Percentiles rank a stretch among this genome's conserved stretches.
phyloP scores from a whole-genome alignment of 2,113 vertebrate species.

The Eulacestoma nigropectus region DNA sequence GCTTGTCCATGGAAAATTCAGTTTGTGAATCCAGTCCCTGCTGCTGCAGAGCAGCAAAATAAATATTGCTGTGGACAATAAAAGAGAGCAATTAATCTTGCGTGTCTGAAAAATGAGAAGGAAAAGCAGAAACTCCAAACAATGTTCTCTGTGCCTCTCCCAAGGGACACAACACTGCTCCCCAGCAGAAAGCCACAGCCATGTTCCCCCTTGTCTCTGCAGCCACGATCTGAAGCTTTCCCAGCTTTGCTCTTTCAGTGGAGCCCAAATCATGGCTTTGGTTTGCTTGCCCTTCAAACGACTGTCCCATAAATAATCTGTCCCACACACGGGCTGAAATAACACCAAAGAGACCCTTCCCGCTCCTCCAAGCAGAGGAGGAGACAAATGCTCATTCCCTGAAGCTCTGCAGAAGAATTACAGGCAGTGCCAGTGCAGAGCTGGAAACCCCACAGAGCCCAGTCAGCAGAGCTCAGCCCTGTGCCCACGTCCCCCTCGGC shows the following conservation, averaged over 20 bases:
- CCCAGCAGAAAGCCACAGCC: background rate
- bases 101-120: background rate
- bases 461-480: background rate
- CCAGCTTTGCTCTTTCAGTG: background rate
- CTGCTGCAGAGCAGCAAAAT: background rate
- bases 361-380: rapidly evolving
- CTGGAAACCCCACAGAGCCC: background rate
- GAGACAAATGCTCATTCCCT: background rate
- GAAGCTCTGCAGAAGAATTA: background rate
- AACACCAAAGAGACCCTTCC: background rate
- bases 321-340: background rate
- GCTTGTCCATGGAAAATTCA: background rate
- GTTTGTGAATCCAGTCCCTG: background rate
- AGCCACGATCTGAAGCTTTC: background rate
- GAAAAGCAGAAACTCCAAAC: background rate
- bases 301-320: background rate
- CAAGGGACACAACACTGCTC: background rate
- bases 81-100: background rate
- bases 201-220: background rate
- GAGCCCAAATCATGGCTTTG: background rate
- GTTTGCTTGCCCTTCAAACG: background rate
- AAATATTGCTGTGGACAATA: background rate
- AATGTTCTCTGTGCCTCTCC: background rate
- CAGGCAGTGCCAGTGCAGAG: background rate
- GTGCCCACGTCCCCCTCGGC: rapidly evolving